phyloP scores from a whole-genome alignment of 2,888 invertebrate species.

The Osmoderma eremita region DNA sequence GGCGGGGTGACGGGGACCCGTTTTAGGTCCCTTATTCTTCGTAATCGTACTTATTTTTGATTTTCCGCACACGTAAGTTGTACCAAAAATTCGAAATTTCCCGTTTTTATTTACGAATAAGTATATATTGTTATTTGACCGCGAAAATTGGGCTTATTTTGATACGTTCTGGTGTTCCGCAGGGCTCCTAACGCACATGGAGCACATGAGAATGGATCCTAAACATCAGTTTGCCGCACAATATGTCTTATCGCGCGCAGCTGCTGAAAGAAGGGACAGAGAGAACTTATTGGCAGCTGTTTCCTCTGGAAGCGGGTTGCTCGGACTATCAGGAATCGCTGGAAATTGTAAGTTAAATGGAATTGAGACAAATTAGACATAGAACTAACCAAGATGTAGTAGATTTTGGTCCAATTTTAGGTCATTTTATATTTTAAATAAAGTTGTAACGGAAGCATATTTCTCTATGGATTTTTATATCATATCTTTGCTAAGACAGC shows the following conservation, averaged over 20 bases:
- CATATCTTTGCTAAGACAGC: too few species aligned
- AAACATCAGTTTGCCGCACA: slow-evolving; percentile 96
- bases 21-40: slow-evolving; percentile 13
- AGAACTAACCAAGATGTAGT: too few species aligned
- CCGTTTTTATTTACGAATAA: too few species aligned
- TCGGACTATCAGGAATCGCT: slow-evolving; percentile 68
- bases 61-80: slow-evolving; percentile 25
- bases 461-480: too few species aligned
- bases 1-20: not conserved
- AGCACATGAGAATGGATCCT: slow-evolving; percentile 96
- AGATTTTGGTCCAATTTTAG: not conserved
- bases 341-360: slow-evolving; percentile 43
- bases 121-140: too few species aligned
- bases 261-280: slow-evolving; percentile 88
- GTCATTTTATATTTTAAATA: not conserved
- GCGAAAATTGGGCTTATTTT: not conserved
- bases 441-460: too few species aligned
- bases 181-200: slow-evolving; percentile 94
- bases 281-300: slow-evolving; percentile 76
- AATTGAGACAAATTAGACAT: not conserved
- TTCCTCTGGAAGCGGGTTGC: slow-evolving; percentile 70
- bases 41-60: slow-evolving; percentile 19
- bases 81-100: slow-evolving; percentile 27
- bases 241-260: slow-evolving; percentile 89
- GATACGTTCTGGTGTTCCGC: slow-evolving; percentile 52